A percentile compares a stretch with the other conserved stretches of the same genome.
These are phyloP conservation scores for Coptotermes formosanus DNA, from an alignment of 1,140 invertebrate genomes.

Conservation along the genomic window DNA sequence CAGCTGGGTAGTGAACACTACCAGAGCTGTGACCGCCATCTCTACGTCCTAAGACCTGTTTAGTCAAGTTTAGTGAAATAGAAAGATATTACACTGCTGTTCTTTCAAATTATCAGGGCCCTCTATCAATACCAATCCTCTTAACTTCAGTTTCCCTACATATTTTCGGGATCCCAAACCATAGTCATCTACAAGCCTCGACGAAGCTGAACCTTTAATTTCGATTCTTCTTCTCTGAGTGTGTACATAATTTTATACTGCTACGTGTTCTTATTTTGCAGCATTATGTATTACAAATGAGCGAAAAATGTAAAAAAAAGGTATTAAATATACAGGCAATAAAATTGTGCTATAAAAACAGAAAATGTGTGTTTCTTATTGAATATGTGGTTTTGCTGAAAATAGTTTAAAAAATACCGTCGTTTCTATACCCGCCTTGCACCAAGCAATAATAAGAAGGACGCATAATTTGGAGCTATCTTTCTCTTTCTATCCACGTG, in stretches of 20 bases:
- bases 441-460: too few species aligned
- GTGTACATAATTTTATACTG: background rate
- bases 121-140: background rate
- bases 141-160: background rate
- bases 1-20: background rate
- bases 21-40: background rate
- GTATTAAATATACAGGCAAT: background rate
- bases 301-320: conserved; percentile 4
- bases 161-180: background rate
- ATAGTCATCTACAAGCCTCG: background rate
- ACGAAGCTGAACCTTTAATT: background rate
- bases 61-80: background rate
- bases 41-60: background rate
- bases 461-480: too few species aligned
- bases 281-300: conserved; percentile 2
- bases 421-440: too few species aligned
- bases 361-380: background rate
- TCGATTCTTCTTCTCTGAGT: background rate
- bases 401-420: too few species aligned
- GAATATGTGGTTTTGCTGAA: background rate
- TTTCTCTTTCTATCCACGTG: too few species aligned
- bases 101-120: background rate
- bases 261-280: background rate
- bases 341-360: background rate
- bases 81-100: background rate